phyloP scores from a whole-genome alignment of 1,140 invertebrate species.

The Drosophila lini region DNA sequence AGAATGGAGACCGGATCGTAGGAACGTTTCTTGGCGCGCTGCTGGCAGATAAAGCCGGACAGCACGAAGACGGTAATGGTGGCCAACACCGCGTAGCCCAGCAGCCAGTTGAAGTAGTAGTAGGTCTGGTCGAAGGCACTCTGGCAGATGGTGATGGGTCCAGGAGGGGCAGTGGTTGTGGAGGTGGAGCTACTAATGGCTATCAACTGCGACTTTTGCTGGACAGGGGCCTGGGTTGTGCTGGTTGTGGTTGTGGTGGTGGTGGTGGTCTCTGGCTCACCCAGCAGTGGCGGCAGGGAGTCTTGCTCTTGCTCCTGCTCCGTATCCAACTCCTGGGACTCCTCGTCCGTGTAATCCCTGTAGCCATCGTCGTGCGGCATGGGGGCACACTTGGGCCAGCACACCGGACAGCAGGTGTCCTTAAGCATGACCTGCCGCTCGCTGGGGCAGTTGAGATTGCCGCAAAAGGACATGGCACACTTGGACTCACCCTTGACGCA shows the following conservation, averaged over 20 bases:
- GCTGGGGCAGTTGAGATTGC: conserved; percentile 63
- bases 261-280: conserved; percentile 1
- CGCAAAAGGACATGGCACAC: conserved; percentile 68
- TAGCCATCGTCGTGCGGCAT: conserved; percentile 59
- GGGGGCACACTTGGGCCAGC: conserved; percentile 69
- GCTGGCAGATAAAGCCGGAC: conserved; percentile 42
- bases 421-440: conserved; percentile 70
- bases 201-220: conserved; percentile 27
- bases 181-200: conserved; percentile 4
- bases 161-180: conserved; percentile 1
- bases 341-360: conserved; percentile 42
- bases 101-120: background rate
- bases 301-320: conserved; percentile 6
- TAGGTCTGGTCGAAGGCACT: conserved; percentile 33
- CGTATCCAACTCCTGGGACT: conserved; percentile 4
- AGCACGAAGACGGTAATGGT: conserved; percentile 17
- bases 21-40: conserved; percentile 77
- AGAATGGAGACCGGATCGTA: conserved; percentile 77
- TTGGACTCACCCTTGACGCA: conserved; percentile 71
- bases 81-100: conserved; percentile 4
- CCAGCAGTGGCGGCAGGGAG: conserved; percentile 11
- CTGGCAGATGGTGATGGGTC: conserved; percentile 17
- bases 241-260: background rate
- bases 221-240: background rate
- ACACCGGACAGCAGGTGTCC: conserved; percentile 73